These are phyloP conservation scores for Plodia interpunctella DNA, from an alignment of 1,140 invertebrate species.

Conservation along the genomic window DNA sequence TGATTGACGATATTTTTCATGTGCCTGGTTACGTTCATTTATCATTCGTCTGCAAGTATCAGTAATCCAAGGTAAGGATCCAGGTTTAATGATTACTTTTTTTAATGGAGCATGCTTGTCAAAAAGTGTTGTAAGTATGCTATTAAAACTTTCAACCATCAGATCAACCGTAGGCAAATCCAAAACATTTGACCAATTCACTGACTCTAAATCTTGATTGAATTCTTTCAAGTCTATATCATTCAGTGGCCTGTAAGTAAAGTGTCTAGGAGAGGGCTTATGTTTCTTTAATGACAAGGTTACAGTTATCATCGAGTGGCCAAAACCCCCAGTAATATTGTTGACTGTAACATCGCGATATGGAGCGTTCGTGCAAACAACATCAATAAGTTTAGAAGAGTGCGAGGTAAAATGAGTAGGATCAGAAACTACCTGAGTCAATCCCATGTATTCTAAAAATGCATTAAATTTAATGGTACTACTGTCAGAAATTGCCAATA, in stretches of 20 bases:
- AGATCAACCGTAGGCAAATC: conserved; percentile 1
- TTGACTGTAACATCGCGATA: not conserved
- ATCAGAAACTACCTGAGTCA: not conserved
- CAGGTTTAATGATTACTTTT: conserved; percentile 5
- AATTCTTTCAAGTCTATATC: not conserved
- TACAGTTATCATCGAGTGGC: not conserved
- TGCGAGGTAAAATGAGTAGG: conserved; percentile 2
- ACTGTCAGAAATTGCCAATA: not conserved
- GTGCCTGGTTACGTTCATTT: conserved; percentile 17
- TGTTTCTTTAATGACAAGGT: not conserved
- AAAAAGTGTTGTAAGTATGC: not conserved
- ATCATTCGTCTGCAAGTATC: conserved; percentile 24
- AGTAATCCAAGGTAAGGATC: conserved; percentile 19
- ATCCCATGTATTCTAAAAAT: conserved; percentile 1
- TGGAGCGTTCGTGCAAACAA: not conserved
- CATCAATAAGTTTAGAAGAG: not conserved
- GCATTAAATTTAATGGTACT: not conserved
- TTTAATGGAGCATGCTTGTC: conserved; percentile 16
- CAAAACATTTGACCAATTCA: not conserved
- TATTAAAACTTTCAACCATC: conserved; percentile 8
- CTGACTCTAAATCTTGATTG: not conserved
- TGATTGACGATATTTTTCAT: not conserved
- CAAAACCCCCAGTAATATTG: not conserved
- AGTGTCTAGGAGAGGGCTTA: not conserved
- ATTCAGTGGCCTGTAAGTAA: conserved; percentile 7